Evolutionary conservation across 2,797 vertebrate genomes (phyloP).

Genomic region (Melopsittacus undulatus): DNA sequence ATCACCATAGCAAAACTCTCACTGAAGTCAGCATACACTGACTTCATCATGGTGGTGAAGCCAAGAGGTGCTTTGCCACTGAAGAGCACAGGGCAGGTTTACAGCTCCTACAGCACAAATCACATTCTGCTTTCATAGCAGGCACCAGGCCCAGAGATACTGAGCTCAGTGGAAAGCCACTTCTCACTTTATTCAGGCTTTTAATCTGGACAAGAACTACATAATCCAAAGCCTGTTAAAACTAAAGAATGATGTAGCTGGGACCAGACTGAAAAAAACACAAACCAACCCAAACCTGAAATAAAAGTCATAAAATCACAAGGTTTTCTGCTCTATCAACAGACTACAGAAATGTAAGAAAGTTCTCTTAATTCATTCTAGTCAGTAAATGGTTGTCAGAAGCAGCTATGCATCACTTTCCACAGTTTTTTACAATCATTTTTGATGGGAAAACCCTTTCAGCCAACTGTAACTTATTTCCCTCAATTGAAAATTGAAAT

Average conservation of each 20-base stretch:
- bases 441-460: background rate
- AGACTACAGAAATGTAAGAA: background rate
- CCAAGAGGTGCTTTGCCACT: background rate
- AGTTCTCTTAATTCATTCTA: background rate
- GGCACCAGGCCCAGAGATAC: background rate
- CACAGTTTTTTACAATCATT: background rate
- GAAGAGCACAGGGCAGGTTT: background rate
- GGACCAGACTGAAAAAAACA: background rate
- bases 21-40: background rate
- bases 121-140: background rate
- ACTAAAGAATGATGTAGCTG: background rate
- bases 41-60: background rate
- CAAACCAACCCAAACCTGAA: rapidly evolving
- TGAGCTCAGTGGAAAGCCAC: background rate
- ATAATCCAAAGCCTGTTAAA: background rate
- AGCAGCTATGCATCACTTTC: background rate
- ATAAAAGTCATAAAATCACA: background rate
- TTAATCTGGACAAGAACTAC: background rate
- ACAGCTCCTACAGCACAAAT: background rate
- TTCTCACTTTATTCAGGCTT: background rate
- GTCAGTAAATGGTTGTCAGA: background rate
- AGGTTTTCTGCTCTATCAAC: background rate
- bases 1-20: background rate
- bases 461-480: background rate
- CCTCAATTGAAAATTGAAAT: background rate